Conservation (phyloP, 2,888 invertebrate genomes). For the Gymnocheta viridis region DNA sequence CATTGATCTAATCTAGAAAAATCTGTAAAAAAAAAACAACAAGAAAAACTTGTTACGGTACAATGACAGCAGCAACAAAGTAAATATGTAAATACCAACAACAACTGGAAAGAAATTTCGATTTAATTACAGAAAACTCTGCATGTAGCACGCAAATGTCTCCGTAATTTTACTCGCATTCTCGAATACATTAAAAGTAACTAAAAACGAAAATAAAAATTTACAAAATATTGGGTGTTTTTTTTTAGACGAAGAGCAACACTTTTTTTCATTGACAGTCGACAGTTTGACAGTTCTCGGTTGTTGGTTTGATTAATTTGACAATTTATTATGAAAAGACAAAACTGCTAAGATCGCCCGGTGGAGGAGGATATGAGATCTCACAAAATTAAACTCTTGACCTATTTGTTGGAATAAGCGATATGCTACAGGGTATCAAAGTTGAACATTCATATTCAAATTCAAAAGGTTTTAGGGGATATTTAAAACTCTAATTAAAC, state of each 20-base stretch:
- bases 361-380: too few species aligned
- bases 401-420: too few species aligned
- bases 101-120: slow-evolving; percentile 17
- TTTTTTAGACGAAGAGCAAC: background rate
- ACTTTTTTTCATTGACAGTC: too few species aligned
- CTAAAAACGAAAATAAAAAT: background rate
- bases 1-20: slow-evolving; percentile 43
- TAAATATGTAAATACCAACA: background rate
- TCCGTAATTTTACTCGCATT: background rate
- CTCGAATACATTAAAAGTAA: background rate
- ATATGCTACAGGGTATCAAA: too few species aligned
- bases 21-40: slow-evolving; percentile 29
- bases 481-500: too few species aligned
- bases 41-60: slow-evolving; percentile 35
- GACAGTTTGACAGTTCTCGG: too few species aligned
- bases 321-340: too few species aligned
- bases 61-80: slow-evolving; percentile 5
- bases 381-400: too few species aligned
- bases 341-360: too few species aligned
- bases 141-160: slow-evolving; percentile 37
- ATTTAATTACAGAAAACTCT: slow-evolving; percentile 26
- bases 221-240: background rate
- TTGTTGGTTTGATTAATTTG: too few species aligned
- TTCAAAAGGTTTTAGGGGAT: too few species aligned
- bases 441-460: too few species aligned